A percentile compares a stretch with the other conserved stretches of the same genome.
Evolutionary conservation across 2,797 vertebrate genomes (phyloP).

Genomic region (Oryzias sinensis): DNA sequence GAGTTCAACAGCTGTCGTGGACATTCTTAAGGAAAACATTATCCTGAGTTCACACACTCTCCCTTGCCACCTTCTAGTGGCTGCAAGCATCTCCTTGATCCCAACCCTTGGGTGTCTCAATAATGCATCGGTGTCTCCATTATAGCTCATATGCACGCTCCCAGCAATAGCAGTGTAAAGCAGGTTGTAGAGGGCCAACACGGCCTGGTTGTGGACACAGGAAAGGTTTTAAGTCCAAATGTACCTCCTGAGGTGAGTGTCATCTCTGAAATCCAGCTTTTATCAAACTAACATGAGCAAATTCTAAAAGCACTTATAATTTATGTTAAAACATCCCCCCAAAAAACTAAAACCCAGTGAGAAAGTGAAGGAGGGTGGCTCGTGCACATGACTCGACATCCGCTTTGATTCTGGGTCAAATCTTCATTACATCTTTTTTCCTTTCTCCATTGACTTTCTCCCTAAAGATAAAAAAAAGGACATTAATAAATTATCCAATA

Average conservation of each 20-base stretch:
- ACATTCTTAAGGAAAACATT: conserved; percentile 56
- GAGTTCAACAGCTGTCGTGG: conserved; percentile 41
- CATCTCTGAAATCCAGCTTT: conserved; percentile 32
- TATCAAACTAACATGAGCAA: conserved; percentile 28
- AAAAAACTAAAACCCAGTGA: conserved; percentile 10
- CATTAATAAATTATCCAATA: conserved; percentile 23
- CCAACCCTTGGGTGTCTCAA: conserved; percentile 80
- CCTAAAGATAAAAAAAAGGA: conserved; percentile 23
- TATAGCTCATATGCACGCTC: conserved; percentile 78
- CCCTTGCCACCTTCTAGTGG: conserved; percentile 44
- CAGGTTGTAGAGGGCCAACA: conserved; percentile 61
- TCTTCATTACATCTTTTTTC: conserved; percentile 36
- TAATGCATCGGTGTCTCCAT: conserved; percentile 89
- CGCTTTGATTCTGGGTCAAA: conserved; percentile 44
- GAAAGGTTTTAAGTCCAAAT: conserved; percentile 76
- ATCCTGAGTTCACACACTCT: conserved; percentile 52
- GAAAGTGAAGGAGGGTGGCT: neutral
- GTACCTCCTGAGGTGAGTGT: conserved; percentile 45
- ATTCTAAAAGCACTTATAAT: conserved; percentile 11
- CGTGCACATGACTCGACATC: conserved; percentile 22
- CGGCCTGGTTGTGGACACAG: conserved; percentile 66
- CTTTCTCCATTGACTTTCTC: conserved; percentile 27
- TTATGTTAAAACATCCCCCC: conserved; percentile 21
- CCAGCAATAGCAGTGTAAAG: conserved; percentile 74
- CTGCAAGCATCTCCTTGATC: conserved; percentile 68